Evolutionary conservation across 2,113 vertebrate genomes (phyloP).

Genomic region (Xiphophorus couchianus): DNA sequence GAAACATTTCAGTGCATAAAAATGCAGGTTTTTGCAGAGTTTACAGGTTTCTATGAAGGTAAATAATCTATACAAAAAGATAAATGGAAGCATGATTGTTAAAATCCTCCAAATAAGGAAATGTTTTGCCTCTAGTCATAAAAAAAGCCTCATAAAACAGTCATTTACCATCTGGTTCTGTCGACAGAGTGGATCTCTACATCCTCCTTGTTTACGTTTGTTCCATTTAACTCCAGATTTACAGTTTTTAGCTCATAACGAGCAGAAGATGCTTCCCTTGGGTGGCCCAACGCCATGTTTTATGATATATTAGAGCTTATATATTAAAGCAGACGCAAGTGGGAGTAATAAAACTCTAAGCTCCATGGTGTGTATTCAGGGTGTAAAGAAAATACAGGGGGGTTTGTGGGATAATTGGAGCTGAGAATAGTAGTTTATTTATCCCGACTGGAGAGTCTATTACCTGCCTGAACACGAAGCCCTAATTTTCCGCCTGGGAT

Average conservation of each 20-base stretch:
- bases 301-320: not conserved
- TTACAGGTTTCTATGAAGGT: not conserved
- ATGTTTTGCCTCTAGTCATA: not conserved
- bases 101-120: constrained; percentile 22
- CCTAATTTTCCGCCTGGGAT: not conserved
- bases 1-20: not conserved
- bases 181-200: not conserved
- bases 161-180: constrained; percentile 4
- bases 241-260: not conserved
- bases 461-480: constrained; percentile 32
- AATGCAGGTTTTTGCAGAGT: not conserved
- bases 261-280: not conserved
- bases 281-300: constrained; percentile 26
- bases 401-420: constrained; percentile 20
- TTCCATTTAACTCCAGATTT: constrained; percentile 9
- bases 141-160: not conserved
- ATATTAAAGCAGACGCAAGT: constrained; percentile 17
- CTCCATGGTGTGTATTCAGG: not conserved
- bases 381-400: not conserved
- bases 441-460: not conserved
- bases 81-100: not conserved
- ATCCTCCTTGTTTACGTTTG: not conserved
- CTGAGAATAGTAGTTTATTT: not conserved
- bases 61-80: not conserved
- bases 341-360: constrained; percentile 7